Evolutionary conservation across 2,888 invertebrate species (phyloP).

Genomic region (Campopleginae sp.): DNA sequence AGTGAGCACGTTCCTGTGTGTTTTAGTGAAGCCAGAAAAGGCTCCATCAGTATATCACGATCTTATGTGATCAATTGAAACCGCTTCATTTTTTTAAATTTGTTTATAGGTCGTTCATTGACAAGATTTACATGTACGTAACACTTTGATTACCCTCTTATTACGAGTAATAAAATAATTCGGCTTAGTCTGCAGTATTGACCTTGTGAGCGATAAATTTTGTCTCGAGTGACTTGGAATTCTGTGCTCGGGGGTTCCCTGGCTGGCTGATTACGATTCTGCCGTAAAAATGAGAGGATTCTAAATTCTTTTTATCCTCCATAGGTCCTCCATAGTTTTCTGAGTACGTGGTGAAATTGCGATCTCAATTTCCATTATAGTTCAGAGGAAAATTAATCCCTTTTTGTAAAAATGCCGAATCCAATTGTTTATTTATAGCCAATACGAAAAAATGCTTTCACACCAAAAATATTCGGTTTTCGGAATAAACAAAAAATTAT

Average conservation of each 20-base stretch:
- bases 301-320: background rate
- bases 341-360: background rate
- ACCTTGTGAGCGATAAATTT: no score
- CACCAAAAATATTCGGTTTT: background rate
- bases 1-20: background rate
- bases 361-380: background rate
- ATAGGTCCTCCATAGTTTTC: background rate
- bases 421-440: background rate
- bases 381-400: background rate
- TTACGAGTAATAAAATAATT: background rate
- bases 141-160: background rate
- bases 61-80: constrained; percentile 17
- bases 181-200: background rate
- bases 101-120: background rate
- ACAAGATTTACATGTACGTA: background rate
- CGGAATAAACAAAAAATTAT: background rate
- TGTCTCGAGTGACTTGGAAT: no score
- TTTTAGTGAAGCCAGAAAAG: constrained; percentile 48
- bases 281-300: background rate
- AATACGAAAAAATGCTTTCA: background rate
- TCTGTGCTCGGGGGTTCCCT: no score
- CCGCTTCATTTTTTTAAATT: background rate
- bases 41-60: constrained; percentile 4
- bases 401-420: background rate
- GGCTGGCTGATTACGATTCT: no score